phyloP scores from a whole-genome alignment of 2,113 vertebrate genomes.

The Bubo bubo region DNA sequence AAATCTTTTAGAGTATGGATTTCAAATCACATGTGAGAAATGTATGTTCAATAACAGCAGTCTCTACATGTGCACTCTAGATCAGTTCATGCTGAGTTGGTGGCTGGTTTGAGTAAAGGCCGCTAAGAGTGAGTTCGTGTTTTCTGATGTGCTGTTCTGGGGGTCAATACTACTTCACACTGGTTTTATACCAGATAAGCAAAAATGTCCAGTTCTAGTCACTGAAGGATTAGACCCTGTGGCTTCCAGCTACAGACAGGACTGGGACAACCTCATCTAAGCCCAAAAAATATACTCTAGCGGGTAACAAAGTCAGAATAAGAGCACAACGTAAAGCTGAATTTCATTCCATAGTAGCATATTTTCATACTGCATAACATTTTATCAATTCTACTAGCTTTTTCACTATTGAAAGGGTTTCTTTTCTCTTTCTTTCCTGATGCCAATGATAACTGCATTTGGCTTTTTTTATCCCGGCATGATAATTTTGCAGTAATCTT shows the following conservation, averaged over 20 bases:
- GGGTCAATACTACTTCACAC: background rate
- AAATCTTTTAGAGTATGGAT: background rate
- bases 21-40: background rate
- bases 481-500: constrained; percentile 48
- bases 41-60: rapidly evolving
- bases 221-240: background rate
- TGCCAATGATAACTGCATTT: constrained; percentile 31
- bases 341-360: background rate
- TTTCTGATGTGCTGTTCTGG: background rate
- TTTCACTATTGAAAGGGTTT: background rate
- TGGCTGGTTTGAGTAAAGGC: background rate
- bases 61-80: rapidly evolving
- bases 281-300: background rate
- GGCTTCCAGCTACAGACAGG: background rate
- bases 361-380: background rate
- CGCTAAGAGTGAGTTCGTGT: background rate
- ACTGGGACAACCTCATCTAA: background rate
- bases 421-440: background rate
- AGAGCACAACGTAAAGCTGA: background rate
- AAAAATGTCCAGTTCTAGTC: background rate
- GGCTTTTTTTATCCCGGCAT: background rate
- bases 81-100: background rate
- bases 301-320: background rate
- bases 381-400: background rate
- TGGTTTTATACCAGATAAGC: background rate